Conservation (phyloP, 2,888 invertebrate genomes). For the Aelia acuminata region DNA sequence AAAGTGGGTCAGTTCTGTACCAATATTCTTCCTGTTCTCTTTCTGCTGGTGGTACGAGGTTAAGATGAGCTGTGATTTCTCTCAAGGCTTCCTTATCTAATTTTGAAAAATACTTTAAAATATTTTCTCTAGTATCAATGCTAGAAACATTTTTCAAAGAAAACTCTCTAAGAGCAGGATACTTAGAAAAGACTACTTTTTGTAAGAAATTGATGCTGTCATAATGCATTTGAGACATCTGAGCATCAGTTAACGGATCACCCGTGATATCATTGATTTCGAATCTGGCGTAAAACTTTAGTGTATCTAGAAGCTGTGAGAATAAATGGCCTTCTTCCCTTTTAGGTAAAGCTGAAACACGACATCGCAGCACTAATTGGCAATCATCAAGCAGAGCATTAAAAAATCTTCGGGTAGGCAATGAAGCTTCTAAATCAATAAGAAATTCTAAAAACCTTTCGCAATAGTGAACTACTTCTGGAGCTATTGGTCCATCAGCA, state of each 20-base stretch:
- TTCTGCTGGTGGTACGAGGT: slow-evolving; percentile 84
- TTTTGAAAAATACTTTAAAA: slow-evolving; percentile 83
- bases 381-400: slow-evolving; percentile 96
- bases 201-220: slow-evolving; percentile 91
- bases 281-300: slow-evolving; percentile 96
- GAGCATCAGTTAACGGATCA: slow-evolving; percentile 92
- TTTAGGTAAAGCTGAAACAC: slow-evolving; percentile 81
- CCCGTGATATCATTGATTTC: slow-evolving; percentile 98
- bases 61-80: slow-evolving; percentile 88
- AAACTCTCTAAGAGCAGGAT: slow-evolving; percentile 87
- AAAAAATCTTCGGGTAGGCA: slow-evolving; percentile 96
- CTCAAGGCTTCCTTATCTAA: slow-evolving; percentile 79
- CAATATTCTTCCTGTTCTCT: slow-evolving; percentile 79
- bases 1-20: slow-evolving; percentile 84
- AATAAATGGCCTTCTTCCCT: slow-evolving; percentile 91
- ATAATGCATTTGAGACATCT: slow-evolving; percentile 95
- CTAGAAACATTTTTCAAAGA: slow-evolving; percentile 94
- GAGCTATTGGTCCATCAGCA: slow-evolving; percentile 71
- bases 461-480: slow-evolving; percentile 56
- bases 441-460: slow-evolving; percentile 96
- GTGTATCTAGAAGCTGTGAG: slow-evolving; percentile 90
- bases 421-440: slow-evolving; percentile 94
- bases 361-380: slow-evolving; percentile 92
- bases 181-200: slow-evolving; percentile 93
- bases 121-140: slow-evolving; percentile 89